These are phyloP conservation scores for Amorpha juglandis DNA, from an alignment of 2,888 invertebrate genomes.

Conservation along the genomic window DNA sequence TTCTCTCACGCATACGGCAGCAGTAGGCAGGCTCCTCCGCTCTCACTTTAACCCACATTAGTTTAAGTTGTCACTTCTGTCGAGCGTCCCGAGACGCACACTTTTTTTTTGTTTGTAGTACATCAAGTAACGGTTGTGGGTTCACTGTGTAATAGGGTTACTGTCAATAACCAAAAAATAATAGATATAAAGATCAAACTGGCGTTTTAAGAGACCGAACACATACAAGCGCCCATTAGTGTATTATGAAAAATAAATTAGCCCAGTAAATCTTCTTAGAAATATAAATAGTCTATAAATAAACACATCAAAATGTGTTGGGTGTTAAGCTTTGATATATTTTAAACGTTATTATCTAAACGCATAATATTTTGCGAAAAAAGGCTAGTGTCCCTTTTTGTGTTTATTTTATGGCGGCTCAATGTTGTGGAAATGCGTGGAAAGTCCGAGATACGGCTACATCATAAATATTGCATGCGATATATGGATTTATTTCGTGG, in stretches of 20 bases:
- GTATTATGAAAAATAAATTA: background rate
- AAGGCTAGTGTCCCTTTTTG: constrained; percentile 62
- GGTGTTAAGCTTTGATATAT: constrained; percentile 19
- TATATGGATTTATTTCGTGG: constrained; percentile 51
- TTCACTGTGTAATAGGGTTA: too few relatives aligned
- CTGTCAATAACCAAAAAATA: too few relatives aligned
- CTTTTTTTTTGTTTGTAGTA: too few relatives aligned
- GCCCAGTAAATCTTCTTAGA: background rate
- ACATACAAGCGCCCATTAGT: too few relatives aligned
- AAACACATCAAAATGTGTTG: background rate
- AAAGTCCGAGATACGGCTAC: constrained; percentile 67
- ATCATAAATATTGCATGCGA: constrained; percentile 69
- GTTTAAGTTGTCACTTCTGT: too few relatives aligned
- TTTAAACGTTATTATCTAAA: constrained; percentile 40
- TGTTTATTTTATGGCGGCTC: constrained; percentile 67
- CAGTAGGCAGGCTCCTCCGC: too few relatives aligned
- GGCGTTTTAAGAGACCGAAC: too few relatives aligned
- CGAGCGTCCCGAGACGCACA: too few relatives aligned
- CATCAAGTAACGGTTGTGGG: too few relatives aligned
- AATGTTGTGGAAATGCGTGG: constrained; percentile 79
- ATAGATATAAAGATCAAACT: too few relatives aligned
- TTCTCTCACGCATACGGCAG: too few relatives aligned
- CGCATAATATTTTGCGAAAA: constrained; percentile 34
- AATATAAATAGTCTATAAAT: background rate
- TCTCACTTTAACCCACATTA: too few relatives aligned